Percentiles rank a stretch among this genome's conserved stretches.
Evolutionary conservation across 2,797 vertebrate species (phyloP).

Genomic region (Oreortyx pictus): DNA sequence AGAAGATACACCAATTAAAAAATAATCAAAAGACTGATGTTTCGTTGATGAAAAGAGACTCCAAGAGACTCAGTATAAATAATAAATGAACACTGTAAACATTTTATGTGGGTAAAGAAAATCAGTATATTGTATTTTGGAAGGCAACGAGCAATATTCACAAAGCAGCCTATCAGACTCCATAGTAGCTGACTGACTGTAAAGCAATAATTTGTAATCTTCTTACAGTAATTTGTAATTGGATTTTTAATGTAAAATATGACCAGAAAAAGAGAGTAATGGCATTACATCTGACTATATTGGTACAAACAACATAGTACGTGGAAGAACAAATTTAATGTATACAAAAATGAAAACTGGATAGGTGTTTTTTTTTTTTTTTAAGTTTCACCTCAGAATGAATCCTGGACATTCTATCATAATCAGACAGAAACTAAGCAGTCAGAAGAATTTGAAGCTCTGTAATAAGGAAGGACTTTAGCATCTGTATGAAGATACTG

Average conservation of each 20-base stretch:
- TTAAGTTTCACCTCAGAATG: conserved; percentile 8
- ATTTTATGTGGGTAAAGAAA: not conserved
- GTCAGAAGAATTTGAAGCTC: conserved; percentile 5
- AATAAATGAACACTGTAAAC: not conserved
- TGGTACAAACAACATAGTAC: not conserved
- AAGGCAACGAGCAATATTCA: not conserved
- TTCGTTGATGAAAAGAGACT: not conserved
- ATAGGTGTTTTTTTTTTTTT: not conserved
- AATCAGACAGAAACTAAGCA: conserved; percentile 34
- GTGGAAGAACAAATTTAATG: not conserved
- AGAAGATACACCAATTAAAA: not conserved
- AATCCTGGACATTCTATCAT: not conserved
- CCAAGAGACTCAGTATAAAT: not conserved
- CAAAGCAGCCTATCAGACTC: not conserved
- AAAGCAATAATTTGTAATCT: conserved; percentile 5
- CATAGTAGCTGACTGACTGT: not conserved
- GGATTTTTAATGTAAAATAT: not conserved
- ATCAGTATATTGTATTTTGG: not conserved
- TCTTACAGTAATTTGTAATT: conserved; percentile 17
- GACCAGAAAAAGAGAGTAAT: not conserved
- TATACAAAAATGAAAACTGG: not conserved
- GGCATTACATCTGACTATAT: not conserved
- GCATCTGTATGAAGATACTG: not conserved
- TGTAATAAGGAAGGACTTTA: not conserved
- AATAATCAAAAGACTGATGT: not conserved